Conservation (phyloP, 2,797 vertebrate species). For the Siniperca obscura region DNA sequence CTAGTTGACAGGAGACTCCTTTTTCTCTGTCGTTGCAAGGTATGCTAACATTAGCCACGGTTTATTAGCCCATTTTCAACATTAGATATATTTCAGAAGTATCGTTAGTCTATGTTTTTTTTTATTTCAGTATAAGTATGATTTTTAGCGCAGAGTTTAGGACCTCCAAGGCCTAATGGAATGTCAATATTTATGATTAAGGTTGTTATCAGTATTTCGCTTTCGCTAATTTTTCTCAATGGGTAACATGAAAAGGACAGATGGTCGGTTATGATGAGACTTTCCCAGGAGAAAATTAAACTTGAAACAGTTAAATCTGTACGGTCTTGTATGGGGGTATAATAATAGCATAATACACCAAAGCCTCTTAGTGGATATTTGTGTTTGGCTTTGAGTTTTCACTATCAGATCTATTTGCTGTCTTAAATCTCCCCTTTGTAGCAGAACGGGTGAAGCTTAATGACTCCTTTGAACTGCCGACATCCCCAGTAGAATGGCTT, state of each 20-base stretch:
- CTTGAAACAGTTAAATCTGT: constrained; percentile 75
- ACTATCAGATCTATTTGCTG: constrained; percentile 82
- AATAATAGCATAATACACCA: constrained; percentile 74
- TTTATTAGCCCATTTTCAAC: background rate
- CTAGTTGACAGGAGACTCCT: constrained; percentile 21
- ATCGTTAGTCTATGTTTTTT: background rate
- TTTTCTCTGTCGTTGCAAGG: background rate
- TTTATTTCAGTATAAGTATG: background rate
- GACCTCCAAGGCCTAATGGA: background rate
- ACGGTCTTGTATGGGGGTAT: constrained; percentile 53
- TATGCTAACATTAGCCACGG: background rate
- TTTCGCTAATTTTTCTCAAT: background rate
- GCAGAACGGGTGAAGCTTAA: constrained; percentile 75
- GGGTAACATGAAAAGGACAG: constrained; percentile 12
- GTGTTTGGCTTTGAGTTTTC: constrained; percentile 83
- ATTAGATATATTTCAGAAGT: background rate
- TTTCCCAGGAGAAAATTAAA: constrained; percentile 81
- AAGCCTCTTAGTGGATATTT: constrained; percentile 84
- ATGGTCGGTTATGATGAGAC: constrained; percentile 45
- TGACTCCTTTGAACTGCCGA: constrained; percentile 84
- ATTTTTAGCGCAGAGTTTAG: background rate
- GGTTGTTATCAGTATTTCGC: background rate
- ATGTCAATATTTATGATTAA: constrained; percentile 9
- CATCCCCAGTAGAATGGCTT: constrained; percentile 73
- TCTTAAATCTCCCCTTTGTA: constrained; percentile 87